These are phyloP conservation scores for Prionace glauca DNA, from an alignment of 2,797 vertebrate species.

Conservation along the genomic window DNA sequence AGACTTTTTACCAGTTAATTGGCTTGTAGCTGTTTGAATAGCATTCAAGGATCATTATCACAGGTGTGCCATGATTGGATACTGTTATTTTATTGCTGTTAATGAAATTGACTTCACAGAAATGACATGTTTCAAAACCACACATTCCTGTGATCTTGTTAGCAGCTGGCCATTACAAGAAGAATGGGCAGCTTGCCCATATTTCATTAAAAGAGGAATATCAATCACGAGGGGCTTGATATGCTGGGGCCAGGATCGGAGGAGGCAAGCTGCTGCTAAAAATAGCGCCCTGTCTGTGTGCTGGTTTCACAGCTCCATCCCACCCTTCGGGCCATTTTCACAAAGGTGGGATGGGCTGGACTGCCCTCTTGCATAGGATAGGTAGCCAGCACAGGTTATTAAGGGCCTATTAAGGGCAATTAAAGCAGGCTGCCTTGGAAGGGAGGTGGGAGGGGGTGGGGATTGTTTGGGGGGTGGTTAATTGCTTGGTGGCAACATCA, in stretches of 20 bases:
- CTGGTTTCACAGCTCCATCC: too few species aligned
- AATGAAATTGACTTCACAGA: not conserved
- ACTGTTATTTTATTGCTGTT: not conserved
- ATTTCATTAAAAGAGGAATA: not conserved
- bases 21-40: not conserved
- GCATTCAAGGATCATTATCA: not conserved
- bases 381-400: not conserved
- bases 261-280: not conserved
- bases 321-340: not conserved
- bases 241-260: not conserved
- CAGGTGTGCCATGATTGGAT: not conserved
- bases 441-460: too few species aligned
- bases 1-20: not conserved
- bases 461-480: not conserved
- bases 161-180: not conserved
- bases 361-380: not conserved
- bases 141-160: not conserved
- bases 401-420: not conserved
- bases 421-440: not conserved
- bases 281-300: not conserved
- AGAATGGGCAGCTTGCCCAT: constrained; percentile 6
- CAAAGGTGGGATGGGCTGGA: not conserved
- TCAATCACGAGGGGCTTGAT: not conserved
- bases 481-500: not conserved
- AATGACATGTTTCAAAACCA: constrained; percentile 6